Conservation (phyloP, 1,140 invertebrate species). For the Hyposmocoma kahamanoa region DNA sequence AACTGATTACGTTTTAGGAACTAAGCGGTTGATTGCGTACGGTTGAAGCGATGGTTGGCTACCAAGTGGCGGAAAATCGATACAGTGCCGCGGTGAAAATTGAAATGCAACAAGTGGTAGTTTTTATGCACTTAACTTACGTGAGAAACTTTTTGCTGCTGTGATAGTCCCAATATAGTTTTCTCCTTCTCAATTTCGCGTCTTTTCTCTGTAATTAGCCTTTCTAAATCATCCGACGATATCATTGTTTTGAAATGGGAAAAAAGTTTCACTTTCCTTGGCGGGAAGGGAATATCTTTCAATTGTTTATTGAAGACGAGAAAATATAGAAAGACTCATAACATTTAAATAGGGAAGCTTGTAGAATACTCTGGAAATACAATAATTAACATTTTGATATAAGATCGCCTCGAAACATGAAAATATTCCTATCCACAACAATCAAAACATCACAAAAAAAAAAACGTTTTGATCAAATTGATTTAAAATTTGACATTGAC, state of each 20-base stretch:
- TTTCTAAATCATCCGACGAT: conserved; percentile 60
- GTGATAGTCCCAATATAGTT: conserved; percentile 39
- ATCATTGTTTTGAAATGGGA: conserved; percentile 36
- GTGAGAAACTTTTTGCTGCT: conserved; percentile 3
- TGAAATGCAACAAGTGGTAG: conserved; percentile 4
- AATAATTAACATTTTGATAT: neutral
- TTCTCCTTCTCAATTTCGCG: conserved; percentile 61
- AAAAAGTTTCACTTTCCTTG: conserved; percentile 30
- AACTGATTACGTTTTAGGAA: conserved; percentile 22
- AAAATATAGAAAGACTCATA: too few relatives aligned
- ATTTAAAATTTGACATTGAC: neutral
- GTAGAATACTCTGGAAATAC: too few relatives aligned
- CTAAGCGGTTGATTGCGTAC: conserved; percentile 6
- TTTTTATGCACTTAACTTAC: neutral
- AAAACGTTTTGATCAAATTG: neutral
- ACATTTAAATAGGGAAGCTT: too few relatives aligned
- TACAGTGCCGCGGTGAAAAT: neutral
- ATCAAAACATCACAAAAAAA: neutral
- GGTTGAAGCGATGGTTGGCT: conserved; percentile 8
- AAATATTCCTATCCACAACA: too few relatives aligned
- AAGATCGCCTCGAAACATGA: too few relatives aligned
- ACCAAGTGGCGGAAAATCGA: conserved; percentile 20
- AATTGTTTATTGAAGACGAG: too few relatives aligned
- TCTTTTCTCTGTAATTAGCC: conserved; percentile 57
- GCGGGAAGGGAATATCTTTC: conserved; percentile 33